phyloP scores from a whole-genome alignment of 1,140 invertebrate genomes.

The Bombus huntii region DNA sequence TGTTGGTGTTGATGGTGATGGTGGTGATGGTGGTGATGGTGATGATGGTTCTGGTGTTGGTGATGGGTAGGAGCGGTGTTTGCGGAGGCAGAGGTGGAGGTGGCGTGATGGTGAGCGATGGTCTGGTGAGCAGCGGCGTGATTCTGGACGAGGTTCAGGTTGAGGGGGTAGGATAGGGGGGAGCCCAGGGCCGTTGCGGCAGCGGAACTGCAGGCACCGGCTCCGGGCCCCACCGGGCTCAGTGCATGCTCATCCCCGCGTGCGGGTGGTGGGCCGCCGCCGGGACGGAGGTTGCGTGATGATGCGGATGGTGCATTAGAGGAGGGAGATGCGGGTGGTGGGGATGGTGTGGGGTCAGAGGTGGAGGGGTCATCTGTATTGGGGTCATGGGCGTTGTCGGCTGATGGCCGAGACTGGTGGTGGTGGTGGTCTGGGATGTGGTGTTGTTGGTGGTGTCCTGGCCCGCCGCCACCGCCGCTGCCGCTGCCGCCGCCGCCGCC shows the following conservation, averaged over 20 bases:
- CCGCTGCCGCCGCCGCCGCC: slow-evolving; percentile 59
- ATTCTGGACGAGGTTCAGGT: slow-evolving; percentile 78
- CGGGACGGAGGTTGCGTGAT: slow-evolving; percentile 79
- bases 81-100: slow-evolving; percentile 40
- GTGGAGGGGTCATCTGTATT: slow-evolving; percentile 82
- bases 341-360: slow-evolving; percentile 81
- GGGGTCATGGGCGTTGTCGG: slow-evolving; percentile 82
- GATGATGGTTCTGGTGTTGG: slow-evolving; percentile 60
- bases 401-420: slow-evolving; percentile 77
- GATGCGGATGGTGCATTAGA: slow-evolving; percentile 82
- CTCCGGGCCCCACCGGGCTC: slow-evolving; percentile 84
- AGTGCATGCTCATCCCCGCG: slow-evolving; percentile 85
- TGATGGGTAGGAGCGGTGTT: slow-evolving; percentile 44
- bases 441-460: slow-evolving; percentile 80
- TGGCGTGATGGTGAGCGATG: slow-evolving; percentile 63
- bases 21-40: slow-evolving; percentile 63
- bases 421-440: slow-evolving; percentile 76
- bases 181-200: slow-evolving; percentile 81
- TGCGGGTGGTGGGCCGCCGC: slow-evolving; percentile 77
- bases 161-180: slow-evolving; percentile 81
- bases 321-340: slow-evolving; percentile 82
- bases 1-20: slow-evolving; percentile 69
- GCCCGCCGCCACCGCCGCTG: slow-evolving; percentile 64
- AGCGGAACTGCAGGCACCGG: slow-evolving; percentile 80
- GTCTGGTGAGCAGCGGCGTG: slow-evolving; percentile 50